Evolutionary conservation across 2,888 invertebrate species (phyloP).

Genomic region (Amphipyra berbera): DNA sequence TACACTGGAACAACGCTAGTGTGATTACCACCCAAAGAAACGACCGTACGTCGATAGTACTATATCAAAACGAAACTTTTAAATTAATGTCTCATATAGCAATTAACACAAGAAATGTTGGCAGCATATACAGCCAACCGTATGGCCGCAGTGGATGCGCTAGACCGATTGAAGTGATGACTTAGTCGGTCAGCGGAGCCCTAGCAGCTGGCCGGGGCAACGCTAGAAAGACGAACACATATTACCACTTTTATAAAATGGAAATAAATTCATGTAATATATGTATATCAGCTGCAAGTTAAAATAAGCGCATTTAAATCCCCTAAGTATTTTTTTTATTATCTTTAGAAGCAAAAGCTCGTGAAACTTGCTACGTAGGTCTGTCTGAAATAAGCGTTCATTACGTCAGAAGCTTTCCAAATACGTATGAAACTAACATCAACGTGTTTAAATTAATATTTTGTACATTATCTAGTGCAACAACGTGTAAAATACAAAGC

Average conservation of each 20-base stretch:
- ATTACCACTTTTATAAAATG: constrained; percentile 9
- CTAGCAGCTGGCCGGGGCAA: constrained; percentile 27
- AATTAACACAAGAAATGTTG: constrained; percentile 29
- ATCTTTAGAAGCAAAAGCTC: constrained; percentile 35
- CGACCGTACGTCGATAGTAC: background rate
- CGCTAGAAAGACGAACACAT: constrained; percentile 47
- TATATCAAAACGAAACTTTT: constrained; percentile 9
- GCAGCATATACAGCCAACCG: constrained; percentile 20
- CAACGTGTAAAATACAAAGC: constrained; percentile 47
- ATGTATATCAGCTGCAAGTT: constrained; percentile 3
- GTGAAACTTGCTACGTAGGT: background rate
- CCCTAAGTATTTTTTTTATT: background rate
- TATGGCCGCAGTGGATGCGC: constrained; percentile 29
- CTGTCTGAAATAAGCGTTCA: constrained; percentile 55
- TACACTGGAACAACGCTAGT: constrained; percentile 21
- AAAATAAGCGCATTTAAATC: constrained; percentile 7
- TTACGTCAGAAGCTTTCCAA: constrained; percentile 62
- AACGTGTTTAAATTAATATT: constrained; percentile 56
- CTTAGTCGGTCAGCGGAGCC: constrained; percentile 28
- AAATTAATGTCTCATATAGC: constrained; percentile 37
- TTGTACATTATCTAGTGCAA: constrained; percentile 52
- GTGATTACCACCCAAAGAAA: constrained; percentile 9
- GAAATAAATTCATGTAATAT: background rate
- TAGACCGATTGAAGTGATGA: constrained; percentile 20
- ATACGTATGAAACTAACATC: constrained; percentile 69